A percentile compares a stretch with the other conserved stretches of the same genome.
phyloP scores from a whole-genome alignment of 2,113 vertebrate species.

The Oncorhynchus nerka region DNA sequence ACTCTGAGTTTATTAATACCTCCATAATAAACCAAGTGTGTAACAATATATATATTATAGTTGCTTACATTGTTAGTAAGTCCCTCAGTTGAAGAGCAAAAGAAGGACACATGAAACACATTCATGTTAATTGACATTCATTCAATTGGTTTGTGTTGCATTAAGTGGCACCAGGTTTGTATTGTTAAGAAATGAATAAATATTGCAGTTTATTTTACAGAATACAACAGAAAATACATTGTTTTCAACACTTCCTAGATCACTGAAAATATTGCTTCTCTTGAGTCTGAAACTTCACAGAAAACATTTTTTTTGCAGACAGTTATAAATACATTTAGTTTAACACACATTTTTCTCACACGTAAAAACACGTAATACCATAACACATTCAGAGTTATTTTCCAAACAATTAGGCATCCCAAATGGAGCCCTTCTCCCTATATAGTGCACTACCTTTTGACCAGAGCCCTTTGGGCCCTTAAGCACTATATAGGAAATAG shows the following conservation, averaged over 20 bases:
- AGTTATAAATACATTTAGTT: slow-evolving; percentile 42
- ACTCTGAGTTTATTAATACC: neutral
- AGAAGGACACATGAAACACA: too few relatives aligned
- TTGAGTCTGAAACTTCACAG: neutral
- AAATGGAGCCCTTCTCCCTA: too few relatives aligned
- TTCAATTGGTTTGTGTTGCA: too few relatives aligned
- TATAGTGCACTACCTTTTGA: too few relatives aligned
- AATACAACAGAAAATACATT: neutral
- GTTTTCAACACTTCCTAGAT: neutral
- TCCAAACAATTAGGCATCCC: too few relatives aligned
- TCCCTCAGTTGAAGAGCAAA: too few relatives aligned
- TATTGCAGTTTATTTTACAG: neutral
- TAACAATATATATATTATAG: neutral
- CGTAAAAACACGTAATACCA: neutral
- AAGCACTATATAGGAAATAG: too few relatives aligned
- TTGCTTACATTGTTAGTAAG: neutral
- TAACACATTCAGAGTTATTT: too few relatives aligned
- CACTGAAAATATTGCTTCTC: neutral
- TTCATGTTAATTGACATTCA: too few relatives aligned
- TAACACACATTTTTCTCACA: neutral
- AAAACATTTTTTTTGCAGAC: neutral
- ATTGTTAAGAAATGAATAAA: neutral
- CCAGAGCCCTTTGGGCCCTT: too few relatives aligned
- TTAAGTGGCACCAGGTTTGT: neutral
- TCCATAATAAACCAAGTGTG: neutral